Conservation (phyloP, 2,113 vertebrate genomes). For the Nothoprocta pentlandii region DNA sequence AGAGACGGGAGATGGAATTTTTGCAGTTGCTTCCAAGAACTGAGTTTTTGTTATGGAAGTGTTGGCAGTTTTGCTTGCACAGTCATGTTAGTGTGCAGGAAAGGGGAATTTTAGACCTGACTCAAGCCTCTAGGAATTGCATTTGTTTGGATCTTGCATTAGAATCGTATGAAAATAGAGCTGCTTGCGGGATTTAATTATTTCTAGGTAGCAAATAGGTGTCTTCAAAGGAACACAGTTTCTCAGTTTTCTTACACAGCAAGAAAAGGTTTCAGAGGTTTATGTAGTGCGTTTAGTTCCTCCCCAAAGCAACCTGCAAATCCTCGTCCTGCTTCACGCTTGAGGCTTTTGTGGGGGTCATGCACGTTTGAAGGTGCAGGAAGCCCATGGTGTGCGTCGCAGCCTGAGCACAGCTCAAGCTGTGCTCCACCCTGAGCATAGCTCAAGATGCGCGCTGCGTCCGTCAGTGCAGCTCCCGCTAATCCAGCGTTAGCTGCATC, state of each 20-base stretch:
- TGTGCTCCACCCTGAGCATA: too few relatives aligned
- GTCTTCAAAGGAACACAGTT: background rate
- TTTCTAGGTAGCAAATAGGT: background rate
- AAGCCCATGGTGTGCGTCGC: background rate
- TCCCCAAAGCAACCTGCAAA: background rate
- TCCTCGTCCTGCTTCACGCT: background rate
- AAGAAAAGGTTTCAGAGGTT: background rate
- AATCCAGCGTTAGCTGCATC: too few relatives aligned
- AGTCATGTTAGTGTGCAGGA: too few relatives aligned
- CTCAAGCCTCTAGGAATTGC: background rate
- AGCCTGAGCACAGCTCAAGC: too few relatives aligned
- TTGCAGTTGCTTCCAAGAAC: background rate
- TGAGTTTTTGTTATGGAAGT: rapidly evolving
- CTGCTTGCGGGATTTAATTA: background rate
- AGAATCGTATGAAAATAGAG: background rate
- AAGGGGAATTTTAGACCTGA: background rate
- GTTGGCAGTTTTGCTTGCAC: background rate
- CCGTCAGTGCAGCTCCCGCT: too few relatives aligned
- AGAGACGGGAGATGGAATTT: background rate
- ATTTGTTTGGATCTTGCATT: background rate
- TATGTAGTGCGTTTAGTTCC: too few relatives aligned
- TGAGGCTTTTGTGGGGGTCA: background rate
- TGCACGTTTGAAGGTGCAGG: background rate
- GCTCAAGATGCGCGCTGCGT: too few relatives aligned
- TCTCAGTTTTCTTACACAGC: background rate